Percentiles rank a stretch among this genome's conserved stretches.
Conservation (phyloP, 1,140 invertebrate genomes). For the Leucophenga varia region DNA sequence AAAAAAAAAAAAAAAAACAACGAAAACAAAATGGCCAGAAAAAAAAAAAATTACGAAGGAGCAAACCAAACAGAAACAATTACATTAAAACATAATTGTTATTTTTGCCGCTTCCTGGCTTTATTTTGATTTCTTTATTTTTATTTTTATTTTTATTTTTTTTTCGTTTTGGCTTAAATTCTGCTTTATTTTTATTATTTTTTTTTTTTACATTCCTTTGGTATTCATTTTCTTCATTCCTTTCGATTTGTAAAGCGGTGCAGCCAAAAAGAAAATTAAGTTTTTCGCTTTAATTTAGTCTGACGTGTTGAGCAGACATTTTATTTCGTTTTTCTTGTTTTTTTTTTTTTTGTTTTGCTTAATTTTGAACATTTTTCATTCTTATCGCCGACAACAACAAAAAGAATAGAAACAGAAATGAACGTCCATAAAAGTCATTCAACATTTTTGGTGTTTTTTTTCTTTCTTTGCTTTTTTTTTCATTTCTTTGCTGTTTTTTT, state of each 20-base stretch:
- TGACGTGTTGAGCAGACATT: slow-evolving; percentile 23
- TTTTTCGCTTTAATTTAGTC: slow-evolving; percentile 53
- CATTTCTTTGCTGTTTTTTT: too few species aligned
- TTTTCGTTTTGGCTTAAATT: slow-evolving; percentile 46
- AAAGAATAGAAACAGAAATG: slow-evolving; percentile 1
- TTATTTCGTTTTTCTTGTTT: slow-evolving; percentile 22
- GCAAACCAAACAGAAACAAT: slow-evolving; percentile 36
- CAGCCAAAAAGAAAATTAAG: slow-evolving; percentile 49
- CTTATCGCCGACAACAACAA: slow-evolving; percentile 32
- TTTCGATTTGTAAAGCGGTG: too few species aligned
- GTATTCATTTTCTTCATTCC: too few species aligned
- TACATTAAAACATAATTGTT: slow-evolving; percentile 54
- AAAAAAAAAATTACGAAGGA: slow-evolving; percentile 22
- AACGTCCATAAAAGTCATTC: slow-evolving; percentile 42
- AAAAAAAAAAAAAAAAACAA: too few species aligned
- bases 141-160: slow-evolving; percentile 7
- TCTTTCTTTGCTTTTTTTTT: too few species aligned
- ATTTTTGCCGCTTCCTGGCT: too few species aligned
- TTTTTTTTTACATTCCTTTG: too few species aligned
- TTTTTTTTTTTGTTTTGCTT: slow-evolving; percentile 41
- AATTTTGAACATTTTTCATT: slow-evolving; percentile 52
- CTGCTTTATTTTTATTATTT: too few species aligned
- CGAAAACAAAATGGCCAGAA: slow-evolving; percentile 5
- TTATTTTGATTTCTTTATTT: too few species aligned
- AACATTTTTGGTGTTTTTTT: too few species aligned